Evolutionary conservation across 2,888 invertebrate species (phyloP).

Genomic region (Leptogaster cylindrica): DNA sequence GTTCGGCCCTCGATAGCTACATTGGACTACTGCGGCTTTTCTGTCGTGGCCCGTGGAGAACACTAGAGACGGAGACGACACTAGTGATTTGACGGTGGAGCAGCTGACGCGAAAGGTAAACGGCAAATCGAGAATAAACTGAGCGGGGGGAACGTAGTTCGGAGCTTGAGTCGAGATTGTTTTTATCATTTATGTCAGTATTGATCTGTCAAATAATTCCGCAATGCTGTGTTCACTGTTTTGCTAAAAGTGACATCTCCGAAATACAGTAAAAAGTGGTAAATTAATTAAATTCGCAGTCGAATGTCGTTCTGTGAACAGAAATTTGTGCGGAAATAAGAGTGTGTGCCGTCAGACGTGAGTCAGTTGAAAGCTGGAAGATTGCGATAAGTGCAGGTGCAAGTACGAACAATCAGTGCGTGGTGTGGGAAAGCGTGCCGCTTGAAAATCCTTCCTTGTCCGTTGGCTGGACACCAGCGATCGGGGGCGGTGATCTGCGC

Average conservation of each 20-base stretch:
- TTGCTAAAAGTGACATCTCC: conserved; percentile 33
- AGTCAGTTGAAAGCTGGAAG: background rate
- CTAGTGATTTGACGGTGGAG: background rate
- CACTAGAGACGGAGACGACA: background rate
- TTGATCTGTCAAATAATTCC: conserved; percentile 50
- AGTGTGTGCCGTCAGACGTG: background rate
- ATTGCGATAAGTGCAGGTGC: background rate
- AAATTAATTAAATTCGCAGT: background rate
- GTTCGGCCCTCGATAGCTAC: no score
- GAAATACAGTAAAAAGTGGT: background rate
- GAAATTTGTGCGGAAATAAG: background rate
- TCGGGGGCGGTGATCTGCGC: no score
- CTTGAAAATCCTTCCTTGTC: no score
- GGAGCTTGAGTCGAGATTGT: conserved; percentile 41
- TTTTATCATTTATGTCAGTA: conserved; percentile 47
- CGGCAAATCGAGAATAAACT: background rate
- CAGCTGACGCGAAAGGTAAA: background rate
- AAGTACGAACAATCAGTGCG: background rate
- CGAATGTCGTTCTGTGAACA: background rate
- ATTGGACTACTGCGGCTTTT: background rate
- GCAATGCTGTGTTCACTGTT: conserved; percentile 48
- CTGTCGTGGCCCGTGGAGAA: background rate
- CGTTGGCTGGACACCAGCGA: no score
- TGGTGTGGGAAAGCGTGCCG: background rate
- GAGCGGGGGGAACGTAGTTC: background rate